These are phyloP conservation scores for Oxygymnocypris stewartii DNA, from an alignment of 2,113 vertebrate species.

Conservation along the genomic window DNA sequence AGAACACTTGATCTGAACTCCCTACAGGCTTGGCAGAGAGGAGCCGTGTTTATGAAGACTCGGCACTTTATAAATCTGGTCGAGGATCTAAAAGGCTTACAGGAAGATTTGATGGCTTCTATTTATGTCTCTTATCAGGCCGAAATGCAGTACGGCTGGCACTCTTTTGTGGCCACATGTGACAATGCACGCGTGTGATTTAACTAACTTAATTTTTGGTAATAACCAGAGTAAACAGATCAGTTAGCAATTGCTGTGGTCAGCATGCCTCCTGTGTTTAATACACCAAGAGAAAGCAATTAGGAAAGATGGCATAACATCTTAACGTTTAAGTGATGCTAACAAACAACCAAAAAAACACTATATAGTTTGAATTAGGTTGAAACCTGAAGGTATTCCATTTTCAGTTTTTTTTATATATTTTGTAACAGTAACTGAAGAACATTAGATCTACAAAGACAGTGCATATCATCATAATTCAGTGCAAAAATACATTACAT, in stretches of 20 bases:
- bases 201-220: neutral
- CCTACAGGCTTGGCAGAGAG: neutral
- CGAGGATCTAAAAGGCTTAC: slow-evolving; percentile 13
- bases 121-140: neutral
- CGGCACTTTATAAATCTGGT: slow-evolving; percentile 12
- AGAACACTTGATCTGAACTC: neutral
- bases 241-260: neutral
- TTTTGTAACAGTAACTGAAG: too few relatives aligned
- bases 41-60: neutral
- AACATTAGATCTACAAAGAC: too few relatives aligned
- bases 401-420: too few relatives aligned
- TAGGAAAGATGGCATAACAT: neutral
- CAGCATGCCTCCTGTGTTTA: neutral
- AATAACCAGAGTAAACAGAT: neutral
- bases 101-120: neutral
- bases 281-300: neutral
- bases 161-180: neutral
- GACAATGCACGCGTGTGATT: neutral
- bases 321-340: neutral
- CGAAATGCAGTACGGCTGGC: neutral
- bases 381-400: too few relatives aligned
- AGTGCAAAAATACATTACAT: too few relatives aligned
- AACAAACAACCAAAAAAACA: too few relatives aligned
- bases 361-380: neutral
- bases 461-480: too few relatives aligned